Conservation (phyloP, 2,113 vertebrate species). For the Mastomys coucha region DNA sequence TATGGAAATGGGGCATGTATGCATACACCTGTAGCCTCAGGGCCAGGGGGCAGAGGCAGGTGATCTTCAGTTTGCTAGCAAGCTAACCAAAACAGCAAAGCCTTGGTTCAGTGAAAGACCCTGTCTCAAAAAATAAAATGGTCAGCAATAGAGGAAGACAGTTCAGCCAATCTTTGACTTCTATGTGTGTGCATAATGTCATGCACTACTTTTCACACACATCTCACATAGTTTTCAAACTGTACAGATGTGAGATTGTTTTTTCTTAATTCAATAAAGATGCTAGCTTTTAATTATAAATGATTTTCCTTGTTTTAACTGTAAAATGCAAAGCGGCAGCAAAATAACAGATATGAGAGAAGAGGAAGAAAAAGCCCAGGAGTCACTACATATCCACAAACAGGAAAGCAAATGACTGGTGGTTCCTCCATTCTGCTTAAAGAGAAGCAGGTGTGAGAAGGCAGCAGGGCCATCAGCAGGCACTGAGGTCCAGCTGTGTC, state of each 20-base stretch:
- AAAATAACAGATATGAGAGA: background rate
- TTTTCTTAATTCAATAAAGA: conserved; percentile 28
- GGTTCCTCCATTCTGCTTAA: background rate
- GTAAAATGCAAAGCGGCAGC: background rate
- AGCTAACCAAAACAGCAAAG: background rate
- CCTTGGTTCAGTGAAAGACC: background rate
- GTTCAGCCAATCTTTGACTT: background rate
- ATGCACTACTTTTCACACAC: background rate
- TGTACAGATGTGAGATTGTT: conserved; percentile 6
- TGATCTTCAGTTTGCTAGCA: too few species aligned
- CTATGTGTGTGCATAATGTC: too few species aligned
- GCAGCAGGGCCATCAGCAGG: background rate
- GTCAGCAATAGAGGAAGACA: background rate
- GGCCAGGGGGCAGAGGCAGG: background rate
- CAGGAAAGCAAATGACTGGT: background rate
- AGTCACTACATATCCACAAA: background rate
- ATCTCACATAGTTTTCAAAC: background rate
- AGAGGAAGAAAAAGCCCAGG: background rate
- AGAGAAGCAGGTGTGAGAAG: background rate
- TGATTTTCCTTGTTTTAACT: conserved; percentile 38
- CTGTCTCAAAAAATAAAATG: background rate
- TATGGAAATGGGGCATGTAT: too few species aligned
- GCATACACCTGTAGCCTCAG: background rate
- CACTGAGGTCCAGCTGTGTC: fast-evolving
- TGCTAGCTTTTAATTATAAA: conserved; percentile 18